phyloP scores from a whole-genome alignment of 2,888 invertebrate genomes.

The Boloria euphrosyne region DNA sequence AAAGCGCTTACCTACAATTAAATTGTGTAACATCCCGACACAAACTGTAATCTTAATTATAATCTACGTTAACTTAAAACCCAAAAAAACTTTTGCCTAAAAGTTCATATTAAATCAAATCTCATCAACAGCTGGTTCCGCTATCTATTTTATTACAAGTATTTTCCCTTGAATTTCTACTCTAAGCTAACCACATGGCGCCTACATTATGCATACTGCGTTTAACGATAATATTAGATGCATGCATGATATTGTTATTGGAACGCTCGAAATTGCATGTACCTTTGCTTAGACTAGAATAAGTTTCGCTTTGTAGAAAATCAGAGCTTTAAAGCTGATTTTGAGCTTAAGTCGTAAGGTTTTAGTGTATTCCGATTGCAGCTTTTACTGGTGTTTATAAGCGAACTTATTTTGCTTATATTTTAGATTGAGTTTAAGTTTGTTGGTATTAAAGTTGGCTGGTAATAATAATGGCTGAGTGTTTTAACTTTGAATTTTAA shows the following conservation, averaged over 20 bases:
- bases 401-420: neutral
- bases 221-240: constrained; percentile 60
- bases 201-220: constrained; percentile 73
- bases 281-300: neutral
- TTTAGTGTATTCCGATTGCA: constrained; percentile 10
- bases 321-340: constrained; percentile 1
- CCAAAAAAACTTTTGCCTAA: too few species aligned
- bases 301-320: neutral
- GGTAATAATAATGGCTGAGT: neutral
- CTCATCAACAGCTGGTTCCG: neutral
- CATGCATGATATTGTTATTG: constrained; percentile 39
- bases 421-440: neutral
- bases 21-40: too few species aligned
- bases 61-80: too few species aligned
- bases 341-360: constrained; percentile 1
- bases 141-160: constrained; percentile 25
- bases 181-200: constrained; percentile 67
- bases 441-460: neutral
- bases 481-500: too few species aligned
- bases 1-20: too few species aligned
- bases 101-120: neutral
- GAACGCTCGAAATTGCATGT: constrained; percentile 16
- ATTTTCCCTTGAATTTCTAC: constrained; percentile 38
- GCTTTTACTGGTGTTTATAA: neutral
- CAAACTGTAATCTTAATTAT: too few species aligned